Conservation (phyloP, 2,797 vertebrate genomes). For the Hippocampus kuda region DNA sequence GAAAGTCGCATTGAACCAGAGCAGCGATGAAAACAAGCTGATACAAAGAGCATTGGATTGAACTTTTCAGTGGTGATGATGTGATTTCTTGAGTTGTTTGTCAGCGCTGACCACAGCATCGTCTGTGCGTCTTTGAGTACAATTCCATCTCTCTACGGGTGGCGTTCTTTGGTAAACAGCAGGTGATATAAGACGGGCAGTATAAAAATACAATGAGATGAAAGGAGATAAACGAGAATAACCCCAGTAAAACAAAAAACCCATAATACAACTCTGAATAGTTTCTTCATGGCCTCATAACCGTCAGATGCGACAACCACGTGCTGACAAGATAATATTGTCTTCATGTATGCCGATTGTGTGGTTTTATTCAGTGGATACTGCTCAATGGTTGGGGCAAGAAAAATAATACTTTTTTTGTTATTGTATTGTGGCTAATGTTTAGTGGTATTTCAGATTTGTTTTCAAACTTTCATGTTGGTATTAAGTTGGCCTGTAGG, state of each 20-base stretch:
- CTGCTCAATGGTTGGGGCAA: neutral
- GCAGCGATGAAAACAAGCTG: neutral
- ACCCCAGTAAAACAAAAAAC: constrained; percentile 6
- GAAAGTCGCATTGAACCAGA: neutral
- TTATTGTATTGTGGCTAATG: neutral
- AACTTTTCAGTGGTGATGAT: neutral
- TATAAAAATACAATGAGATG: constrained; percentile 17
- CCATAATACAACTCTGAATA: neutral
- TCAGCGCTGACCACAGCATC: neutral
- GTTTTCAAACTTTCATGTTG: neutral
- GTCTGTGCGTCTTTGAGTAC: constrained; percentile 1
- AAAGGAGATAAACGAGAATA: constrained; percentile 5
- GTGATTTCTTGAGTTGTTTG: neutral
- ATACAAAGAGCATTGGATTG: neutral
- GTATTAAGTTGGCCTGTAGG: neutral
- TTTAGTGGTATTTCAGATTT: neutral
- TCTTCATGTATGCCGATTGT: neutral
- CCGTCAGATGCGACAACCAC: neutral
- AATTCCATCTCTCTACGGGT: neutral
- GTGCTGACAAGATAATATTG: neutral
- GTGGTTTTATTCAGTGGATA: neutral
- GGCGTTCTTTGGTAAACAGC: constrained; percentile 11
- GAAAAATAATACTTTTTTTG: neutral
- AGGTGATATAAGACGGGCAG: constrained; percentile 5
- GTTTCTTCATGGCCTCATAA: neutral